Evolutionary conservation across 1,140 invertebrate species (phyloP), one percentile per base, ranked within the genome.

Genomic region (Arion vulgaris): DNA sequence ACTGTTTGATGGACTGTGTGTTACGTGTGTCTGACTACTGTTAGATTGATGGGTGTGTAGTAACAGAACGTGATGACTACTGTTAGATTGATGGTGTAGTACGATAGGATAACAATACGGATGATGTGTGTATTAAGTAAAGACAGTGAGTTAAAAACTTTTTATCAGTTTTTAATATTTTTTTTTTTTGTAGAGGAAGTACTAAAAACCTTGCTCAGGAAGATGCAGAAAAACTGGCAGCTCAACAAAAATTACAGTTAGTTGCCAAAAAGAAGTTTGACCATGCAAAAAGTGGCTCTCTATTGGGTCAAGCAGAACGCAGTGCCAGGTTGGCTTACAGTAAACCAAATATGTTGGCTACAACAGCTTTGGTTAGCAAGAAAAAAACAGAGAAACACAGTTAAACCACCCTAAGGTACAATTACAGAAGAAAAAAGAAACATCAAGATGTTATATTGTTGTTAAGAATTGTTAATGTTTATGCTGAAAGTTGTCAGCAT

Each of bases 371-470:
- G 39, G 76, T 78, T 72, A 76, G 41, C 28, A 82, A 71, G 32
- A 86, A 74, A 85, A 86, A 74, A 87, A 84, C 66, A 85, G 53
- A 57, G 51, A 73, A 28, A 83, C 53, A 77, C 80, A 76, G 19
- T 66, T 5, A 88, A 83, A 85, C 83, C 80, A 57, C 78, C 84
- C 82, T 68, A 87, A 86, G 85, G 87, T 85, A 77, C 34, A 34
- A 69, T 9, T 57, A 23, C 5, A 57, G 4, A 45, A 45, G 41
- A 45, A 15, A 45, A 15, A 45, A n/a, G n/a, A n/a, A n/a, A n/a
- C n/a, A n/a, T n/a, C n/a, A n/a, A n/a, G n/a, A n/a, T n/a, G n/a
- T n/a, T n/a, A n/a, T n/a, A n/a, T n/a, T n/a, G n/a, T n/a, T n/a
- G n/a, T n/a, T n/a, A n/a, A n/a, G n/a, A n/a, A n/a, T n/a, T n/a